Percentiles rank a stretch among this genome's conserved stretches.
phyloP scores from a whole-genome alignment of 1,140 invertebrate species.

The Aplysia californica region DNA sequence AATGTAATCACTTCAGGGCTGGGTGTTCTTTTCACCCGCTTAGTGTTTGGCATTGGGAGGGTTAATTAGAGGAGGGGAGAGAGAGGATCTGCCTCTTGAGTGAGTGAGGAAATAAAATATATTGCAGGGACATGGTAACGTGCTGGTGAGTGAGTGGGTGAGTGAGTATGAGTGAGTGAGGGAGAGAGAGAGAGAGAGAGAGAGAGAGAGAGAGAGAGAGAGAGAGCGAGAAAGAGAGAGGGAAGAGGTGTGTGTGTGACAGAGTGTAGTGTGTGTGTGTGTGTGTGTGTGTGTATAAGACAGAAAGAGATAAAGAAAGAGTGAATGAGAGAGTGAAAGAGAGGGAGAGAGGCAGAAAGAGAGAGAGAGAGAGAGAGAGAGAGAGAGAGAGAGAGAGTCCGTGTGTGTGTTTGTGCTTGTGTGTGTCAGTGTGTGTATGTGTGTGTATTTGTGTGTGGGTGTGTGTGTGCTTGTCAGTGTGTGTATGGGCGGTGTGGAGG shows the following conservation, averaged over 20 bases:
- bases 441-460: too few species aligned
- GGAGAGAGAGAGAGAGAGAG: conserved; percentile 1
- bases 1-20: background rate
- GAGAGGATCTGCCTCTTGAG: background rate
- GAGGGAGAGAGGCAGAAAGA: background rate
- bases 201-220: conserved; percentile 1
- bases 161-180: background rate
- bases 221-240: conserved; percentile 5
- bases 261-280: background rate
- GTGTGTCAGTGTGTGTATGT: too few species aligned
- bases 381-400: too few species aligned
- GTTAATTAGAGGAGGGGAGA: background rate
- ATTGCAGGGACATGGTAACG: too few species aligned
- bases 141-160: background rate
- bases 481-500: too few species aligned
- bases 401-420: too few species aligned
- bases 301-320: background rate
- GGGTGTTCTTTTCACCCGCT: background rate
- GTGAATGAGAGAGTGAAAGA: background rate
- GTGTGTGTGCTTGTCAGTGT: too few species aligned
- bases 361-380: too few species aligned
- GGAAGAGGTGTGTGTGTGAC: conserved; percentile 2
- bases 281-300: background rate
- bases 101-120: too few species aligned
- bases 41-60: background rate